Base-by-base conservation (phyloP, 2,113 vertebrate species). In the Xenotilapia leptura region DNA sequence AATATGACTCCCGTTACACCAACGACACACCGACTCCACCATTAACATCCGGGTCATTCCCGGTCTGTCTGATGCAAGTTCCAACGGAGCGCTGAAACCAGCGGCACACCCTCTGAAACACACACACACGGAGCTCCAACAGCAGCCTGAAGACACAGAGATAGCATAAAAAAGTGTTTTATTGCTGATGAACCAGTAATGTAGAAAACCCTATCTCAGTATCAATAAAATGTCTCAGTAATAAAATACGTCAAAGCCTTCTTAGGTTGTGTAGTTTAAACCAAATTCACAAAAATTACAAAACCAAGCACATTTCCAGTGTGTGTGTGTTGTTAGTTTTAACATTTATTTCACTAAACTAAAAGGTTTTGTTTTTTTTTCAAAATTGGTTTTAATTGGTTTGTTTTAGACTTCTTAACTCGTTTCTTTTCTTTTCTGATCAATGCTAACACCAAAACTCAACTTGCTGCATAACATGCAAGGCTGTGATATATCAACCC, bases 11-110 rank as follows among this genome's bases (percentile, higher is more conserved):
- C 23, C 12, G 86, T 62, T 42, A 33, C 73, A 83, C 73, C 38
- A 75, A 42, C 73, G 45, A 28, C 86, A 58, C 62, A 56, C 49
- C 9, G 14, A 40, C 2, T 5, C 7, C 38, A 13, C 38, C 49
- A 55, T 60, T 15, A 42, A 88, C 77, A 88, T 88, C 86, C 86
- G 86, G 86, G 86, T 88, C 23, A 60, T 31, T 75, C 53, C 3
- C 26, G n/a, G 26, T 15, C 26, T 12, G 9, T 84, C 82, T 88
- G 86, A 88, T 23, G 86, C 82, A 84, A 88, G 75, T 49, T 84
- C 58, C 28, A 28, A 9, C 6, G 2, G 56, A 12, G 86, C 6
- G 3, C 75, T 55, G 84, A 42, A 86, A 86, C 77, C 5, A 5
- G 26, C 38, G 38, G 26, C 38, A 33, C 73, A 80, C 83, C 75